These are phyloP conservation scores for Cataglyphis cursor DNA, from an alignment of 2,888 invertebrate genomes.

Conservation along the genomic window DNA sequence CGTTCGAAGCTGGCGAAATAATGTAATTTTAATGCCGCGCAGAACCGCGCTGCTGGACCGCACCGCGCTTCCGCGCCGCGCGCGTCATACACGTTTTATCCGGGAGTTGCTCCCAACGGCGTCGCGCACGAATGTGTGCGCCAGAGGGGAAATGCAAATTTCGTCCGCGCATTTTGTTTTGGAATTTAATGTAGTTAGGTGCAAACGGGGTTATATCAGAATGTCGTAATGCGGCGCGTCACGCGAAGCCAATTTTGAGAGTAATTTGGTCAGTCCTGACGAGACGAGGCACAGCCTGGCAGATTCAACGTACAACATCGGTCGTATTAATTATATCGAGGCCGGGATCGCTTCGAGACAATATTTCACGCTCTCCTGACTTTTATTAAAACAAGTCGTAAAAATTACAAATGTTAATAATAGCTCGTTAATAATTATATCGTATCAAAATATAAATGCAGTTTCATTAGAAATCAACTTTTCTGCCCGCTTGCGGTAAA, in stretches of 20 bases:
- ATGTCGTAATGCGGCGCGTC: conserved; percentile 53
- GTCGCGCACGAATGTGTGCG: conserved; percentile 49
- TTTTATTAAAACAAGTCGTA: neutral
- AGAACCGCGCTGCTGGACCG: conserved; percentile 41
- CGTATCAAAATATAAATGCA: neutral
- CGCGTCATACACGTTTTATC: conserved; percentile 65
- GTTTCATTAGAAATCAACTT: neutral
- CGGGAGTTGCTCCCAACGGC: conserved; percentile 41
- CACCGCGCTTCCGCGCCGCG: conserved; percentile 26
- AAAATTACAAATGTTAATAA: neutral
- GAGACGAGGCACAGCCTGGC: conserved; percentile 28
- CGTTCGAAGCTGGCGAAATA: conserved; percentile 65
- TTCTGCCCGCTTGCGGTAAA: neutral
- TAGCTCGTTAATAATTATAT: neutral
- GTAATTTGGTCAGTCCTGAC: conserved; percentile 50
- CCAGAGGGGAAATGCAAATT: conserved; percentile 59
- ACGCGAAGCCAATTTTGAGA: conserved; percentile 53
- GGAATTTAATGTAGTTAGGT: conserved; percentile 54
- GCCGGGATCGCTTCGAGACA: conserved; percentile 29
- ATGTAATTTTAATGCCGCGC: conserved; percentile 76
- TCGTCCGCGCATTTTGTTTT: conserved; percentile 51
- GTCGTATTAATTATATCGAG: conserved; percentile 30
- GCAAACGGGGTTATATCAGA: conserved; percentile 53
- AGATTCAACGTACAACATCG: conserved; percentile 26
- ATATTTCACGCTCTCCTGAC: neutral